Evolutionary conservation across 2,888 invertebrate genomes (phyloP).

Genomic region (Norana najaformis): DNA sequence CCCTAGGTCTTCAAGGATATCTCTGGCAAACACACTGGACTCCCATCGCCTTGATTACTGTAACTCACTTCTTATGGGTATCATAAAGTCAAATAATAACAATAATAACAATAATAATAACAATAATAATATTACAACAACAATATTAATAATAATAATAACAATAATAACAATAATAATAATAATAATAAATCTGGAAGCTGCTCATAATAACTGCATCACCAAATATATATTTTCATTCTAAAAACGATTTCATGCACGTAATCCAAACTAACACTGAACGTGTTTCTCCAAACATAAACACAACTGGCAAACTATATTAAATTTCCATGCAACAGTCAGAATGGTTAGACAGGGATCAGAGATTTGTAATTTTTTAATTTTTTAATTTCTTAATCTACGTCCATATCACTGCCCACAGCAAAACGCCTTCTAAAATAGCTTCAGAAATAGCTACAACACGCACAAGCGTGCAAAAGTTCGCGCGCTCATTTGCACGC

Average conservation of each 20-base stretch:
- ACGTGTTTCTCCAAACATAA: not conserved
- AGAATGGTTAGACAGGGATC: not conserved
- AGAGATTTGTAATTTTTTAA: too few species aligned
- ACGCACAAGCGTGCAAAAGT: not conserved
- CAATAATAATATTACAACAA: constrained; percentile 20
- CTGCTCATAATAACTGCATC: not conserved
- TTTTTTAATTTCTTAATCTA: too few species aligned
- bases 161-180: constrained; percentile 22
- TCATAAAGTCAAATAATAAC: not conserved
- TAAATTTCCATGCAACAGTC: too few species aligned
- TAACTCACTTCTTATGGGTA: not conserved
- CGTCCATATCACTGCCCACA: not conserved
- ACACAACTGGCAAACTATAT: not conserved
- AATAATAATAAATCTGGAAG: not conserved
- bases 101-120: constrained; percentile 24
- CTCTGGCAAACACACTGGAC: too few species aligned
- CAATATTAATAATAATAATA: constrained; percentile 22
- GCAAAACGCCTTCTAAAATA: not conserved
- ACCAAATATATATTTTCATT: not conserved
- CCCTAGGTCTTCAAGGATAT: too few species aligned
- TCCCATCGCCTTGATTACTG: too few species aligned
- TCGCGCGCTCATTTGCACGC: not conserved
- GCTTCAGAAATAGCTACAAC: not conserved
- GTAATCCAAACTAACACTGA: not conserved
- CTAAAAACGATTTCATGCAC: not conserved